Evolutionary conservation across 2,888 invertebrate genomes (phyloP).

Genomic region (Alloscopus bannaensis): DNA sequence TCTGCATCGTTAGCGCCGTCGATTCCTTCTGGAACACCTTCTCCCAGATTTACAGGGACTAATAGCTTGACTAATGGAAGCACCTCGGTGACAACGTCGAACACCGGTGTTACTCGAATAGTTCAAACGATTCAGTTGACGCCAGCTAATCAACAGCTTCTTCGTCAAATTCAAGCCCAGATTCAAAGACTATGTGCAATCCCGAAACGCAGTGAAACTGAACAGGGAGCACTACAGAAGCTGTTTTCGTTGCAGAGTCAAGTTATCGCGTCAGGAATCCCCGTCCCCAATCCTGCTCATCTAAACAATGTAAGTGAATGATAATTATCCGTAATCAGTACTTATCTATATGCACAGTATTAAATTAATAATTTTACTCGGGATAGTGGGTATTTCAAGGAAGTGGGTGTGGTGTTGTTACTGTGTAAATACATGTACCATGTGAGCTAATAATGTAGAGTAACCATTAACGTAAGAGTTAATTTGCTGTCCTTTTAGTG

Average conservation of each 20-base stretch:
- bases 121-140: conserved; percentile 85
- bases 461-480: too few relatives aligned
- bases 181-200: conserved; percentile 69
- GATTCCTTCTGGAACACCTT: conserved; percentile 29
- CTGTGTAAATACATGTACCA: too few relatives aligned
- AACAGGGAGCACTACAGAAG: conserved; percentile 72
- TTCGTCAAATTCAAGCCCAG: conserved; percentile 72
- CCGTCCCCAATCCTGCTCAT: conserved; percentile 69
- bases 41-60: conserved; percentile 33
- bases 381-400: too few relatives aligned
- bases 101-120: conserved; percentile 65
- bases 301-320: conserved; percentile 71
- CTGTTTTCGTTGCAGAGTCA: conserved; percentile 72
- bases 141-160: conserved; percentile 83
- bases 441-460: too few relatives aligned
- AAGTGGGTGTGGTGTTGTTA: too few relatives aligned
- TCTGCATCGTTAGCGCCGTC: conserved; percentile 3
- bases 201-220: conserved; percentile 69
- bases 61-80: conserved; percentile 48
- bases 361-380: too few relatives aligned
- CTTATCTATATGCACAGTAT: conserved; percentile 15
- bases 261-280: conserved; percentile 73
- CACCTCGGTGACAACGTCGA: conserved; percentile 34
- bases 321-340: conserved; percentile 47
- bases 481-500: too few relatives aligned